phyloP scores from a whole-genome alignment of 2,113 vertebrate species.

The Nothoprocta perdicaria region DNA sequence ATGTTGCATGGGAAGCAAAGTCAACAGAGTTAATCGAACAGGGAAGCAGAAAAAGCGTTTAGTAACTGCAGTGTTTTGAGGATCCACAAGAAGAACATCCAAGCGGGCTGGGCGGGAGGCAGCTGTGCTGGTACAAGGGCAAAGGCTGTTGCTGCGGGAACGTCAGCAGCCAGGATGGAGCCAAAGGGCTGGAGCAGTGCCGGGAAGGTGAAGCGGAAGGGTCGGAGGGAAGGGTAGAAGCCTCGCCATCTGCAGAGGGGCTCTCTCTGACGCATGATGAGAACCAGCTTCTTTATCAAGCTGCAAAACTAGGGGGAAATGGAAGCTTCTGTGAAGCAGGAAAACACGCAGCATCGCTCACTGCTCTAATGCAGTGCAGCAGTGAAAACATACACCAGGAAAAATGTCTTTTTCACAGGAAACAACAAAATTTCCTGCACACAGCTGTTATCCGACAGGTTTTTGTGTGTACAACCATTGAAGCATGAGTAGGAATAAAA shows the following conservation, averaged over 20 bases:
- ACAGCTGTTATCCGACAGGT: not conserved
- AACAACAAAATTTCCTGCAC: not conserved
- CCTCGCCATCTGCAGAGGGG: too few relatives aligned
- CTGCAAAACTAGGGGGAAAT: not conserved
- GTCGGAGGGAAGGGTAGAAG: not conserved
- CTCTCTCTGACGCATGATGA: not conserved
- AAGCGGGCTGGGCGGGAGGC: not conserved
- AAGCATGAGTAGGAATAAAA: too few relatives aligned
- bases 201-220: not conserved
- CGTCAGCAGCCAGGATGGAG: not conserved
- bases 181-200: not conserved
- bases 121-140: not conserved
- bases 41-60: not conserved
- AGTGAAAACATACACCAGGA: too few relatives aligned
- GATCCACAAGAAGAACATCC: not conserved
- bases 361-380: not conserved
- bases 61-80: not conserved
- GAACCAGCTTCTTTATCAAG: not conserved
- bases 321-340: not conserved
- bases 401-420: not conserved
- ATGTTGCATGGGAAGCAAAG: not conserved
- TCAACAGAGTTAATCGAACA: rapidly evolving
- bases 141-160: not conserved
- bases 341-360: not conserved
- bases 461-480: too few relatives aligned